A percentile compares a stretch with the other conserved stretches of the same genome.
Conservation (phyloP, 2,888 invertebrate genomes). For the Endotricha flammealis region DNA sequence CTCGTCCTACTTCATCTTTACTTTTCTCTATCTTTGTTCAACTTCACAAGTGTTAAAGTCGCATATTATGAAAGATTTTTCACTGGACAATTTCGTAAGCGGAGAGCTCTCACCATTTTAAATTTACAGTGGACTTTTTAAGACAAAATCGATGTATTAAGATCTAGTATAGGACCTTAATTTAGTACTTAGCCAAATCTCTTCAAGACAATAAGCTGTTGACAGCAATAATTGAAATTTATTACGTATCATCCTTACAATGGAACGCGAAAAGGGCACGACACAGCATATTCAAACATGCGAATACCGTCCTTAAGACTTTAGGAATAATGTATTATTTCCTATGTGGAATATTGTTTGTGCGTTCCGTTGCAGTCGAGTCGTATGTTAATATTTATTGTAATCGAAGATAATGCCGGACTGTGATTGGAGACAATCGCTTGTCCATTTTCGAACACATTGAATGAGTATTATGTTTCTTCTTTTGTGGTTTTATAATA, state of each 20-base stretch:
- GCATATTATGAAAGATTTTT: no score
- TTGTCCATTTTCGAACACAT: slow-evolving; percentile 60
- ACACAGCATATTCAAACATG: slow-evolving; percentile 21
- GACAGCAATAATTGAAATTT: slow-evolving; percentile 74
- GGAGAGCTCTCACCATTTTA: no score
- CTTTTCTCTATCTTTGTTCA: no score
- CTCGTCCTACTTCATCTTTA: no score
- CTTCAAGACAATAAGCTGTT: slow-evolving; percentile 61
- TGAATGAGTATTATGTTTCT: slow-evolving; percentile 40
- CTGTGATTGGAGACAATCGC: slow-evolving; percentile 71
- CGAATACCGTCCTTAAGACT: slow-evolving; percentile 32
- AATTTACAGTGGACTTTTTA: no score
- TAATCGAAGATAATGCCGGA: slow-evolving; percentile 74
- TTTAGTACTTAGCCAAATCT: slow-evolving; percentile 60
- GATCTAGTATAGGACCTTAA: no score
- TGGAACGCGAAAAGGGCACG: slow-evolving; percentile 50
- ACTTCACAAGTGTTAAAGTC: no score
- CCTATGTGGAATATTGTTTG: no score
- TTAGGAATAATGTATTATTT: no score
- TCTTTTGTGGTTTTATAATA: background rate
- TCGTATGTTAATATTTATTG: slow-evolving; percentile 48
- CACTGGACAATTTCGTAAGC: no score
- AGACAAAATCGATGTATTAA: no score
- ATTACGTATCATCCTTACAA: slow-evolving; percentile 58
- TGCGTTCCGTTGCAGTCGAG: slow-evolving; percentile 38